Conservation (phyloP, 1,140 invertebrate genomes). For the Zaprionus ghesquierei region DNA sequence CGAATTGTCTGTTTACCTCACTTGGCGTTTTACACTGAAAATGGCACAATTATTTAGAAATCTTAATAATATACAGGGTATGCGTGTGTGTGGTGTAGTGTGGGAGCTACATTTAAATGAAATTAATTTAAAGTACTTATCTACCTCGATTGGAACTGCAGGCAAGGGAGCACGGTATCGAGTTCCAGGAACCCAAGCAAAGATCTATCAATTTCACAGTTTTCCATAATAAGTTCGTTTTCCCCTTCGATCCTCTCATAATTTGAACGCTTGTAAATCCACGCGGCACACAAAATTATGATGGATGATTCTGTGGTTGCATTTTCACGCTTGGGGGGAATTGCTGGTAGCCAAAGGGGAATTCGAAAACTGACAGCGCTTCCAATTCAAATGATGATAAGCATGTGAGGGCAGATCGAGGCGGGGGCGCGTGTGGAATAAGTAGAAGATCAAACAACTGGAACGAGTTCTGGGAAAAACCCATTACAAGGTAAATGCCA, state of each 20-base stretch:
- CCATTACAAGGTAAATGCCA: conserved; percentile 51
- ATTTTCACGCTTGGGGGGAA: conserved; percentile 62
- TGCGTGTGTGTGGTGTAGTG: conserved; percentile 10
- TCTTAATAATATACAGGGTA: conserved; percentile 6
- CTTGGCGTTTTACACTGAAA: conserved; percentile 25
- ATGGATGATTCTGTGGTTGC: conserved; percentile 66
- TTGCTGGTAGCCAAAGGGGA: conserved; percentile 47
- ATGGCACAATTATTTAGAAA: conserved; percentile 63
- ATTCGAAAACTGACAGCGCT: conserved; percentile 59
- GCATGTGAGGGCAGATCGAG: conserved; percentile 9
- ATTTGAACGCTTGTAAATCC: conserved; percentile 78
- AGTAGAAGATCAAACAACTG: conserved; percentile 56
- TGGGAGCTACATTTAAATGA: conserved; percentile 58
- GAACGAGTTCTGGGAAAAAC: conserved; percentile 63
- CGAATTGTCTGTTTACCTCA: conserved; percentile 45
- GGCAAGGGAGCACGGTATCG: not conserved
- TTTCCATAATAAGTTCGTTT: conserved; percentile 55
- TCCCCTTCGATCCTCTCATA: conserved; percentile 51
- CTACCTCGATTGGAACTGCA: conserved; percentile 36
- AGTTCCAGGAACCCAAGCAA: conserved; percentile 41
- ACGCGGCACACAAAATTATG: conserved; percentile 74
- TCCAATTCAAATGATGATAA: conserved; percentile 41
- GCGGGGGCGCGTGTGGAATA: conserved; percentile 48
- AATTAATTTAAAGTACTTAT: conserved; percentile 60
- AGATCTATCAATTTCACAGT: conserved; percentile 63